Evolutionary conservation across 1,140 invertebrate genomes (phyloP).

Genomic region (Scaptomyza montana): DNA sequence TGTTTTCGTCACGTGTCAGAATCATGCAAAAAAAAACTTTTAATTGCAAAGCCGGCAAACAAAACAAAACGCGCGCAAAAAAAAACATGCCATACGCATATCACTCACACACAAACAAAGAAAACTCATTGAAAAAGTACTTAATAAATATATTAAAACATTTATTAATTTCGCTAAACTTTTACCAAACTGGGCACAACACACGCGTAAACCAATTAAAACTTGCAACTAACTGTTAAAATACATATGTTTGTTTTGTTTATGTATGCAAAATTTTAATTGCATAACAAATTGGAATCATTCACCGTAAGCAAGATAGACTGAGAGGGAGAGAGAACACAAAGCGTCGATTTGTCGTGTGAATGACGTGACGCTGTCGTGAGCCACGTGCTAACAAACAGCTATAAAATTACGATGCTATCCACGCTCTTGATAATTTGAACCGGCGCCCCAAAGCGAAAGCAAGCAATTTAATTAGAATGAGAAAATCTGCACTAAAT

Average conservation of each 20-base stretch:
- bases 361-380: constrained; percentile 27
- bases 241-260: not conserved
- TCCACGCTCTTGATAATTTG: constrained; percentile 23
- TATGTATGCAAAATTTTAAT: constrained; percentile 17
- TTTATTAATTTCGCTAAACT: constrained; percentile 21
- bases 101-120: constrained; percentile 2
- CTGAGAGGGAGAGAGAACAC: not conserved
- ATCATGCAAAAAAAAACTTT: constrained; percentile 53
- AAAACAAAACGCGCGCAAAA: constrained; percentile 1
- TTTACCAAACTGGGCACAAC: not conserved
- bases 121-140: constrained; percentile 18
- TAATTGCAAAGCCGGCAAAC: constrained; percentile 52
- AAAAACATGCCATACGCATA: no score
- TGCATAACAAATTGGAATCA: constrained; percentile 32
- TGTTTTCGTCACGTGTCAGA: constrained; percentile 47
- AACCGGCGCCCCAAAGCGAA: no score
- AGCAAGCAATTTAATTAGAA: constrained; percentile 41
- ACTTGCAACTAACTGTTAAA: constrained; percentile 9
- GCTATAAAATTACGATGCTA: not conserved
- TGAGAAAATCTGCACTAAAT: not conserved
- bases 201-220: constrained; percentile 12
- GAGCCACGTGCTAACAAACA: constrained; percentile 27
- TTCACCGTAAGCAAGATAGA: constrained; percentile 2
- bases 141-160: constrained; percentile 25
- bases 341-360: constrained; percentile 19